Evolutionary conservation across 2,797 vertebrate genomes (phyloP), one percentile per base, ranked within the genome.

Genomic region (Yasuhikotakia modesta): DNA sequence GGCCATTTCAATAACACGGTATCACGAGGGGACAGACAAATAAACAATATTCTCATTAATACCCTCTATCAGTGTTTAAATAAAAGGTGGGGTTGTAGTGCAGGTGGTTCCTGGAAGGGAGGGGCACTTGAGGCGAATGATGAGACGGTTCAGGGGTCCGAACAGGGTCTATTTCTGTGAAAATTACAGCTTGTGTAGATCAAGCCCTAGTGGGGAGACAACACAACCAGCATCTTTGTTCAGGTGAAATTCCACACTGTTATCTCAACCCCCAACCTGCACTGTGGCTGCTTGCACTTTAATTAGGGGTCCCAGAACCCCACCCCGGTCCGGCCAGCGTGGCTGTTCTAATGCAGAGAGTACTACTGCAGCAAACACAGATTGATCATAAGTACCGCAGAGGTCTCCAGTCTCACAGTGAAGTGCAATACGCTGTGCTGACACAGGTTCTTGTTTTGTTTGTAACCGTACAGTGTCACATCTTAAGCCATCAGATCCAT

Each of bases 191-290:
- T 68, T 65, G 39, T 60, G 45, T 57, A 80, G 77, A 84, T 82
- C 82, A 82, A 77, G 77, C 75, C 73, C 58, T 76, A 74, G 79
- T 84, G 73, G 65, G 74, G 19, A 24, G 74, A 70, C 79, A 82
- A 70, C 63, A 85, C 86, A 85, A 84, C 68, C 63, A 45, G 70
- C 4, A 60, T 75, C 82, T 87, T 85, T 85, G 85, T 86, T 84
- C 81, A 85, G 80, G 83, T 83, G 70, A 84, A 85, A 82, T 85
- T 78, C 85, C 76, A 83, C 10, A 8, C 50, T 46, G 45, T 69
- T 70, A 77, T 84, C 73, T 69, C 78, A 63, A 46, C 63, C 66
- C 46, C 68, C 35, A 27, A 67, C 52, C 22, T 11, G 22, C 46
- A 76, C 68, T 35, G 70, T 53, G 65, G 53, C 78, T 35, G 76